Percentiles rank a stretch among this genome's conserved stretches.
Evolutionary conservation across 2,113 vertebrate genomes (phyloP).

Genomic region (Mustelus asterias): DNA sequence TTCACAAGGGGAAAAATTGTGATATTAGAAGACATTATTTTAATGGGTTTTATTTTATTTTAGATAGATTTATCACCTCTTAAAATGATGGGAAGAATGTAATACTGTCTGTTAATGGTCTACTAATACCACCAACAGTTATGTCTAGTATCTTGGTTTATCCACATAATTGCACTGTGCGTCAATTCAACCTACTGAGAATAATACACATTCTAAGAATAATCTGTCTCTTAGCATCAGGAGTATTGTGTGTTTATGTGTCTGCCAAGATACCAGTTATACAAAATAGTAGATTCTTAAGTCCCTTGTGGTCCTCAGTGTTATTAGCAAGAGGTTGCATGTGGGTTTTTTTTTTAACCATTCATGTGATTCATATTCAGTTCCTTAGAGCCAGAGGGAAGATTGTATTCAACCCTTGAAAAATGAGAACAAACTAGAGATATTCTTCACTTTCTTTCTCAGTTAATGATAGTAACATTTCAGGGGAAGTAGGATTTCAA

Average conservation of each 20-base stretch:
- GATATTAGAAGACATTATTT: neutral
- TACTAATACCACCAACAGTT: neutral
- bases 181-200: neutral
- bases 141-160: neutral
- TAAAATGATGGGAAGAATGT: slow-evolving; percentile 9
- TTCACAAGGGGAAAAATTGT: neutral
- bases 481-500: neutral
- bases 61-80: neutral
- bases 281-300: neutral
- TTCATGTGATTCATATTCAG: neutral
- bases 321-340: neutral
- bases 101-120: neutral
- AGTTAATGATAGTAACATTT: neutral
- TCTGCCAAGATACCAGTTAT: neutral
- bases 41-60: slow-evolving; percentile 24
- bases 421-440: neutral
- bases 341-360: neutral
- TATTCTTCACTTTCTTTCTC: neutral
- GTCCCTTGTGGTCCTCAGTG: neutral
- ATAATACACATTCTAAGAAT: neutral
- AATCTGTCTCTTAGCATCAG: neutral
- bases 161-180: neutral
- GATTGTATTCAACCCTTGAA: neutral
- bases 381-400: neutral
- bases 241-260: slow-evolving; percentile 13